Evolutionary conservation across 1,140 invertebrate species (phyloP).

Genomic region (Drepana arcuata): DNA sequence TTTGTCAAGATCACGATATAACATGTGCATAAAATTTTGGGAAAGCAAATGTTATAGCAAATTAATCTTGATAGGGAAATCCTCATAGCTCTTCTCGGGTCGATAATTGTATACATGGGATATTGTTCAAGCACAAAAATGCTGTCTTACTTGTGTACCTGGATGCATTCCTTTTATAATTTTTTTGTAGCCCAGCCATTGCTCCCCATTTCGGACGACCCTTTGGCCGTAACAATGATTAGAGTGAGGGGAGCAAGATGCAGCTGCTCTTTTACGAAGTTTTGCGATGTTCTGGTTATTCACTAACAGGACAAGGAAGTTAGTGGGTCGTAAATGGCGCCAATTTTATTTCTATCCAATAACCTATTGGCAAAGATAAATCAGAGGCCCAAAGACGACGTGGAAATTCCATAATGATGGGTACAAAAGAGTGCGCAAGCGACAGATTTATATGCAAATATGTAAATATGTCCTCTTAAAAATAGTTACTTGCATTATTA

Average conservation of each 20-base stretch:
- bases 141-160: conserved; percentile 43
- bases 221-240: conserved; percentile 59
- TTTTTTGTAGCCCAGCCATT: conserved; percentile 32
- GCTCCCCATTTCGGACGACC: conserved; percentile 58
- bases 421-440: too few relatives aligned
- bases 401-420: too few relatives aligned
- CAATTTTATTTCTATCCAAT: conserved; percentile 17
- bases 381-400: too few relatives aligned
- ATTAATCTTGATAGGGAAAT: too few relatives aligned
- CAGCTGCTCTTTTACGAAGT: conserved; percentile 66
- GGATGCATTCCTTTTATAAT: conserved; percentile 42
- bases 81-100: conserved; percentile 3
- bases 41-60: too few relatives aligned
- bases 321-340: conserved; percentile 24
- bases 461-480: too few relatives aligned
- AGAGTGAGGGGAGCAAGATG: conserved; percentile 48
- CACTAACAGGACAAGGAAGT: conserved; percentile 21
- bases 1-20: too few relatives aligned
- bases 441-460: too few relatives aligned
- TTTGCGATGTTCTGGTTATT: conserved; percentile 35
- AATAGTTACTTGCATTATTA: too few relatives aligned
- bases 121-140: conserved; percentile 26
- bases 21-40: too few relatives aligned
- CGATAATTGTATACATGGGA: conserved; percentile 19
- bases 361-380: too few relatives aligned